A percentile compares a stretch with the other conserved stretches of the same genome.
Evolutionary conservation across 92 coral and sea anemone genomes (phyloP).

Genomic region (Paragorgia papillata): DNA sequence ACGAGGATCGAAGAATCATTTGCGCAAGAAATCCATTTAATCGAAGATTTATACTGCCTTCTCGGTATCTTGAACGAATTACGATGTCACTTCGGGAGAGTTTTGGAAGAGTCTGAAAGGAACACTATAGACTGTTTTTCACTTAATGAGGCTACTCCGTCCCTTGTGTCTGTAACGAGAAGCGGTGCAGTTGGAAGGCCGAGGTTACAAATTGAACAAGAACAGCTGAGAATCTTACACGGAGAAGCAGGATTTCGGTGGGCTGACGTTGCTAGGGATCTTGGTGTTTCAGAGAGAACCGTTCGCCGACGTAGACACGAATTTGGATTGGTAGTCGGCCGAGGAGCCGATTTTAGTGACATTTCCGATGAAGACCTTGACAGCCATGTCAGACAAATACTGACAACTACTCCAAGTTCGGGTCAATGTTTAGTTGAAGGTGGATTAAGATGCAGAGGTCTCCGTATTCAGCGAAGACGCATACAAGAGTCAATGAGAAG

Average conservation of each 20-base stretch:
- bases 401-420: conserved; percentile 16
- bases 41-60: conserved; percentile 28
- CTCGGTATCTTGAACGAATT: conserved; percentile 41
- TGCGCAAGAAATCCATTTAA: conserved; percentile 18
- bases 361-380: conserved; percentile 22
- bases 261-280: conserved; percentile 31
- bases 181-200: conserved; percentile 9
- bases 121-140: neutral
- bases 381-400: neutral
- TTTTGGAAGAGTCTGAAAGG: conserved; percentile 21
- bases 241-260: conserved; percentile 31
- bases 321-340: conserved; percentile 24
- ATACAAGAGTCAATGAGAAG: conserved; percentile 2
- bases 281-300: conserved; percentile 36
- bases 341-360: neutral
- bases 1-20: conserved; percentile 37
- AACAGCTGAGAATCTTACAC: conserved; percentile 20
- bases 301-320: conserved; percentile 32
- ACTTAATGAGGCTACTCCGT: conserved; percentile 9
- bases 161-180: conserved; percentile 5
- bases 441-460: neutral
- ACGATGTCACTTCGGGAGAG: conserved; percentile 34
- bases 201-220: neutral
- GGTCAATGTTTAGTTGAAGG: conserved; percentile 11
- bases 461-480: conserved; percentile 15